These are phyloP conservation scores for Lycia hirtaria DNA, from an alignment of 2,888 invertebrate species.

Conservation along the genomic window DNA sequence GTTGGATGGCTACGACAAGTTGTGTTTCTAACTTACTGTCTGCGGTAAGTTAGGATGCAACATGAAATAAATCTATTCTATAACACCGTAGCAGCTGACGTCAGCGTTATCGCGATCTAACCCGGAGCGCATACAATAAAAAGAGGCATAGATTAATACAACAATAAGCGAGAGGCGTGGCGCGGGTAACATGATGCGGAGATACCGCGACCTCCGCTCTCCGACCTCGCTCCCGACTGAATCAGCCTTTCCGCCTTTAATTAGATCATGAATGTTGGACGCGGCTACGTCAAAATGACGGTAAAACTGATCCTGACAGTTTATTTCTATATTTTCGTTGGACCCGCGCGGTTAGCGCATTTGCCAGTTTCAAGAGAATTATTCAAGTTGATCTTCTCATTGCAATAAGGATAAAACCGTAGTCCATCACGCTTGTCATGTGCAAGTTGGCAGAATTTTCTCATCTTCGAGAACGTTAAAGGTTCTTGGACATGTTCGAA, in stretches of 20 bases:
- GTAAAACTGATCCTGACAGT: slow-evolving; percentile 1
- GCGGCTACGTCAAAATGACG: slow-evolving; percentile 9
- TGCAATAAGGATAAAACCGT: too few relatives aligned
- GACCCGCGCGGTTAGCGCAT: too few relatives aligned
- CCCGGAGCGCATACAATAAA: slow-evolving; percentile 39
- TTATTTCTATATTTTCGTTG: not conserved
- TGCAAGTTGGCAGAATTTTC: too few relatives aligned
- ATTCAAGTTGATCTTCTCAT: too few relatives aligned
- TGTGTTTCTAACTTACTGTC: too few relatives aligned
- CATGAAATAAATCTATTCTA: slow-evolving; percentile 4
- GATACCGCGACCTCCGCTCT: slow-evolving; percentile 61
- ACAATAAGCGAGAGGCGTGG: slow-evolving; percentile 68
- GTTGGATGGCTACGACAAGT: too few relatives aligned
- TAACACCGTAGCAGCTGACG: slow-evolving; percentile 31
- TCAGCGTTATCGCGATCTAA: slow-evolving; percentile 38
- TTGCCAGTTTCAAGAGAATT: too few relatives aligned
- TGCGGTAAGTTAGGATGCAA: too few relatives aligned
- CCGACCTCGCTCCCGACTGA: slow-evolving; percentile 64
- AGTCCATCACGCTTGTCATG: too few relatives aligned
- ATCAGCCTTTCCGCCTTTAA: slow-evolving; percentile 52
- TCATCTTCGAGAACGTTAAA: too few relatives aligned
- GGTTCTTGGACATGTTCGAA: too few relatives aligned
- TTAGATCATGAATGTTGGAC: slow-evolving; percentile 45
- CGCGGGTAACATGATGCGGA: slow-evolving; percentile 52
- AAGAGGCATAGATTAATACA: slow-evolving; percentile 59